phyloP scores from a whole-genome alignment of 2,888 invertebrate species.

The Macropis europaea region DNA sequence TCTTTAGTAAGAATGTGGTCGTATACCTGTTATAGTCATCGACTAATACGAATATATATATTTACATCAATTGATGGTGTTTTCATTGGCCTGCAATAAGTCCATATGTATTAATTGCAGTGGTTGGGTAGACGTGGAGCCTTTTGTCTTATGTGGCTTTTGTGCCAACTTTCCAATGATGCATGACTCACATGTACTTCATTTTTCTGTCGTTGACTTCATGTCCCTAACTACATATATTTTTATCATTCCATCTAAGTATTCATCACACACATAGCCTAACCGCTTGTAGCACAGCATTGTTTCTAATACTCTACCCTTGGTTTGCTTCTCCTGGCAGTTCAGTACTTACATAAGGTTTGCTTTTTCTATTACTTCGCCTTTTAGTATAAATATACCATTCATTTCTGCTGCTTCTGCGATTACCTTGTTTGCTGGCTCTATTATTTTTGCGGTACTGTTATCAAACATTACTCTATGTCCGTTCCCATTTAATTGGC shows the following conservation, averaged over 20 bases:
- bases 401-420: background rate
- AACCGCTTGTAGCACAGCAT: background rate
- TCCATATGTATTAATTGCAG: slow-evolving; percentile 6
- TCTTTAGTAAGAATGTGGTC: background rate
- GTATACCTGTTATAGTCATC: background rate
- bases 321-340: background rate
- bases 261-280: background rate
- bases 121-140: no score
- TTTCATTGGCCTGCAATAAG: background rate
- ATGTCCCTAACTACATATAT: background rate
- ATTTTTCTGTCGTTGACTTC: background rate
- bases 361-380: background rate
- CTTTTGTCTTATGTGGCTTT: no score
- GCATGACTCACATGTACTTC: background rate
- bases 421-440: background rate
- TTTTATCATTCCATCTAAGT: background rate
- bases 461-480: background rate
- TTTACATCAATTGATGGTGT: background rate
- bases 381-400: background rate
- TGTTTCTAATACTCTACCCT: background rate
- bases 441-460: background rate
- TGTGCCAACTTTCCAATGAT: background rate
- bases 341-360: background rate
- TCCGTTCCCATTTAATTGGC: background rate
- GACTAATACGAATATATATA: slow-evolving; percentile 1